Percentiles rank a stretch among this genome's conserved stretches.
Conservation (phyloP, 2,888 invertebrate genomes). For the Argyresthia goedartella region DNA sequence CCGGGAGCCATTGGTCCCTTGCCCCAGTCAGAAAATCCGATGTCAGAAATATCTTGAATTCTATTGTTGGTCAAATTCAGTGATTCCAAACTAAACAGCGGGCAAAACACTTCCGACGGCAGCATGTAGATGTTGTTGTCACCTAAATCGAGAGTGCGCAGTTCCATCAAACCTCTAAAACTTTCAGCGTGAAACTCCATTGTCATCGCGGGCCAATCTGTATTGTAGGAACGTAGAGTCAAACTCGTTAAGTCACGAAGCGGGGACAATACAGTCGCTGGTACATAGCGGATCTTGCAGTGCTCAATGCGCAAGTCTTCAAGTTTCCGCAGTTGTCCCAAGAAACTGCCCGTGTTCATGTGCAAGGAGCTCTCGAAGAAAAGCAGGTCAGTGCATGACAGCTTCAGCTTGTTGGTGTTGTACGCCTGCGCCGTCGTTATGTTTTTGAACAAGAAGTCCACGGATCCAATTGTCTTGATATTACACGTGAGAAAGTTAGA, state of each 20-base stretch:
- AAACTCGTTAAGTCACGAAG: conserved; percentile 78
- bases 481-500: conserved; percentile 76
- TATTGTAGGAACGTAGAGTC: conserved; percentile 80
- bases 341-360: conserved; percentile 71
- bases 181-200: conserved; percentile 83
- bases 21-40: conserved; percentile 83
- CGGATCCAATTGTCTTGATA: conserved; percentile 79
- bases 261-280: conserved; percentile 77
- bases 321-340: conserved; percentile 76
- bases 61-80: conserved; percentile 83
- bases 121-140: conserved; percentile 84
- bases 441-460: conserved; percentile 78
- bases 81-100: conserved; percentile 75
- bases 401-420: conserved; percentile 75
- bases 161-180: conserved; percentile 77
- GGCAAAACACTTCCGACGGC: conserved; percentile 80
- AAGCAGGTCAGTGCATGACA: conserved; percentile 80
- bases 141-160: conserved; percentile 77
- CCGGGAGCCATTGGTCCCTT: conserved; percentile 76
- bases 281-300: conserved; percentile 83
- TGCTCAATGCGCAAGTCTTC: conserved; percentile 80
- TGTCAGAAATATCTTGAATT: conserved; percentile 80
- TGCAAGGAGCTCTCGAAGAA: conserved; percentile 81
- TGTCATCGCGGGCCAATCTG: conserved; percentile 84
- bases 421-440: conserved; percentile 79